Conservation (phyloP, 2,113 vertebrate genomes). For the Eptatretus burgeri region DNA sequence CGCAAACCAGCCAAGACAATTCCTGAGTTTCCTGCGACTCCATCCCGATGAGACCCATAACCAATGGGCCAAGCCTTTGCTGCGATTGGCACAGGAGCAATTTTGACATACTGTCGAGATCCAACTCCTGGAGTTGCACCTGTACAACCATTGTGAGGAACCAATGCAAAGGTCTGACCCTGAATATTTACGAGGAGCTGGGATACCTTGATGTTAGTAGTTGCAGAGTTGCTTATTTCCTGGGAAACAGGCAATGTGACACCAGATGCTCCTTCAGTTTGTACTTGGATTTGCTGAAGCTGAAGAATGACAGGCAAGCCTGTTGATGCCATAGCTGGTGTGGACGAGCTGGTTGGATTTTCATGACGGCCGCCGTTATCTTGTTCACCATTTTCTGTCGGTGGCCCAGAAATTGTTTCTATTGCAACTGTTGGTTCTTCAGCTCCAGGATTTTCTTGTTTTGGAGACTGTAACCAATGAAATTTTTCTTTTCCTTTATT, state of each 20-base stretch:
- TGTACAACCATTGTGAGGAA: conserved; percentile 12
- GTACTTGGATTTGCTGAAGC: conserved; percentile 24
- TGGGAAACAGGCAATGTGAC: neutral
- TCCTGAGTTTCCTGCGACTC: conserved; percentile 16
- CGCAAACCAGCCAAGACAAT: neutral
- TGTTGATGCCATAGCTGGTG: conserved; percentile 1
- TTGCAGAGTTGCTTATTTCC: neutral
- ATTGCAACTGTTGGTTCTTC: neutral
- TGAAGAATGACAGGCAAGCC: conserved; percentile 28
- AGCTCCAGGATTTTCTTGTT: neutral
- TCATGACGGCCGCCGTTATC: neutral
- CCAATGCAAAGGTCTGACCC: conserved; percentile 22
- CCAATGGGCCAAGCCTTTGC: conserved; percentile 14
- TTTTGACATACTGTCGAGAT: conserved; percentile 37
- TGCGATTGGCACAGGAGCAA: conserved; percentile 30
- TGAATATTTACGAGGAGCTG: conserved; percentile 34
- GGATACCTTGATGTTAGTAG: conserved; percentile 17
- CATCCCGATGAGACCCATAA: conserved; percentile 11
- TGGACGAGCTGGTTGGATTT: neutral
- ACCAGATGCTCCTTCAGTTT: neutral
- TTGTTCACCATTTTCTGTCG: no score
- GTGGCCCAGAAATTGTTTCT: no score
- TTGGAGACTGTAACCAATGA: neutral
- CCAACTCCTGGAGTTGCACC: neutral
- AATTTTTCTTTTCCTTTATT: no score